Evolutionary conservation across 2,113 vertebrate species (phyloP), one percentile per base, ranked within the genome.

Genomic region (Alectura lathami): DNA sequence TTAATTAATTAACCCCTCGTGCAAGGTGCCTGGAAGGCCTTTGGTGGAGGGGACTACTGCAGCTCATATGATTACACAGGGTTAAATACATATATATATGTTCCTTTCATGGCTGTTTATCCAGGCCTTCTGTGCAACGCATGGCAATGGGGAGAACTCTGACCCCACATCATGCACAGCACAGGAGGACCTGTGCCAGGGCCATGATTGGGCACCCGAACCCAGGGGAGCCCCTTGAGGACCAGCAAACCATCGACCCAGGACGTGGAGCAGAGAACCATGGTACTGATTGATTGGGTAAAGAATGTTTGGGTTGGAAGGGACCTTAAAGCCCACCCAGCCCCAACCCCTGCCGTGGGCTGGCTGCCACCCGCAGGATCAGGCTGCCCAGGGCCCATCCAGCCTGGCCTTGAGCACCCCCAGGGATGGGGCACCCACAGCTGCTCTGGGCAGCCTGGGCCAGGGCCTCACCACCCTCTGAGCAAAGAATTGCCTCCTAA

Each of bases 1-100:
- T 96, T 90, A 96, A 95, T 97, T 94, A 97, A 95, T 96, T 95
- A 95, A 96, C 6, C 9, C 62, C 78, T 91, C 32, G 21, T 7
- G 3, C 36, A 74, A 83, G 59, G 38, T 18, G 36, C 17, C 77
- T 59, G 18, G 51, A 72, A 83, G 60, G 64, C 40, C 48, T 90
- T 67, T 51, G 51, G 72, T 53, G 29, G 42, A 63, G 17, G 4
- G 5, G 2, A 43, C 56, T 56, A 72, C 14, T 34, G 9, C 48
- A 74, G 50, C 36, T 75, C 10, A 11, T 8, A 48, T 20, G 34
- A 50, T 32, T 22, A 60, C 60, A 29, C 29, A 14, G 56, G 11
- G 88, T 67, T 17, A 45, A 88, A 11, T 47, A 18, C 6, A 73
- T n/a, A 12, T 42, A 38, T 40, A 40, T 63, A 40, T 18, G 17